Evolutionary conservation across 2,113 vertebrate species (phyloP).

Genomic region (Lepus americanus): DNA sequence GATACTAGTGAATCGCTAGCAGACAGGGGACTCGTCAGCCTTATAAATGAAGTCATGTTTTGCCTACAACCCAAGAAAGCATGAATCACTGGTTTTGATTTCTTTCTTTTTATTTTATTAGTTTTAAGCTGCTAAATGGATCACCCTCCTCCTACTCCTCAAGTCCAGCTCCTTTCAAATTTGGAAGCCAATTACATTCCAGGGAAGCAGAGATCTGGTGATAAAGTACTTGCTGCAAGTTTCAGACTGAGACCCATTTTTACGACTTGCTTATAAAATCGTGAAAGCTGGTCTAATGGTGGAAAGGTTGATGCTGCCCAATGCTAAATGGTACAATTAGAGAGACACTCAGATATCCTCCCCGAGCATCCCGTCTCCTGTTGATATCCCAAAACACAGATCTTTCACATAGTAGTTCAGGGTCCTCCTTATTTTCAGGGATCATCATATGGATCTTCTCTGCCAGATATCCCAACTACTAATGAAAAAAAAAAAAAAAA

Average conservation of each 20-base stretch:
- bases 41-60: slow-evolving; percentile 30
- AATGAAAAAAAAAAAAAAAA: slow-evolving; percentile 71
- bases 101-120: slow-evolving; percentile 41
- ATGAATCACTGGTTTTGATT: background rate
- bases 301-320: slow-evolving; percentile 30
- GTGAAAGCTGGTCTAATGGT: background rate
- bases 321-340: background rate
- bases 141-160: background rate
- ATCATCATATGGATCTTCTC: background rate
- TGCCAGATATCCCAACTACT: slow-evolving; percentile 37
- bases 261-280: slow-evolving; percentile 62
- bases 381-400: background rate
- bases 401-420: background rate
- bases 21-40: background rate
- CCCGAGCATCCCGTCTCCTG: background rate
- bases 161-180: background rate
- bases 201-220: background rate
- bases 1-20: background rate
- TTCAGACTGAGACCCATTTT: slow-evolving; percentile 34
- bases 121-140: slow-evolving; percentile 43
- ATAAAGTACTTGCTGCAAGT: slow-evolving; percentile 38
- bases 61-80: background rate
- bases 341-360: background rate
- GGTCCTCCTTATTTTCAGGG: background rate
- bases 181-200: slow-evolving; percentile 21